Conservation (phyloP, 2,888 invertebrate species). For the Ichneumoninae sp. region DNA sequence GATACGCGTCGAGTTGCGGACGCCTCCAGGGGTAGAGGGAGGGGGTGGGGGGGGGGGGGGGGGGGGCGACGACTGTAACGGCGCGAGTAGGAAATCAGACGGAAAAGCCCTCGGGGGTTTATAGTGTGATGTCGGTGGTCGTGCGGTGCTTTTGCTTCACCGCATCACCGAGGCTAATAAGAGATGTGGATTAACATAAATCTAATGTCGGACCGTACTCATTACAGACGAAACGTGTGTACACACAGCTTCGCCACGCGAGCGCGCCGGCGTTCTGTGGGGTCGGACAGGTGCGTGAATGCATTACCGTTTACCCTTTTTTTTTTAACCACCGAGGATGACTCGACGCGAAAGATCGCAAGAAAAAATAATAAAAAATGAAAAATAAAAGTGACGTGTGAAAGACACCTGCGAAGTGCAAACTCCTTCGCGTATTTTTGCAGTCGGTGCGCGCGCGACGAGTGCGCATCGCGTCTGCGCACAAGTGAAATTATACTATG, state of each 20-base stretch:
- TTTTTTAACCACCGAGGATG: conserved; percentile 55
- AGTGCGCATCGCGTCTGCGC: too few relatives aligned
- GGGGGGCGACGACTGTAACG: conserved; percentile 8
- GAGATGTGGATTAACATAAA: conserved; percentile 70
- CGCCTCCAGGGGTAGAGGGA: background rate
- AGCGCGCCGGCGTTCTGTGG: background rate
- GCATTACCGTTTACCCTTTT: conserved; percentile 57
- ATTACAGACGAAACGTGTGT: conserved; percentile 54
- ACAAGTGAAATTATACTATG: too few relatives aligned
- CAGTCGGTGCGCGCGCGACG: too few relatives aligned
- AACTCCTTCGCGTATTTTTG: conserved; percentile 20
- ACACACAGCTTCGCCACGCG: background rate
- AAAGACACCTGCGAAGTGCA: conserved; percentile 39
- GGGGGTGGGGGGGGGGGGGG: background rate
- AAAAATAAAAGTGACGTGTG: conserved; percentile 18
- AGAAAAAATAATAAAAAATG: conserved; percentile 25
- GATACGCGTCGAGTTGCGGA: background rate
- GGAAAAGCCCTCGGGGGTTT: conserved; percentile 7
- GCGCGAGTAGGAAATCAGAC: conserved; percentile 19
- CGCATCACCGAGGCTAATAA: conserved; percentile 62
- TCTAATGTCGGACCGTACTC: conserved; percentile 65
- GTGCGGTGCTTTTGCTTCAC: conserved; percentile 43
- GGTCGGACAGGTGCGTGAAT: conserved; percentile 67
- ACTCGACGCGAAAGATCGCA: conserved; percentile 36
- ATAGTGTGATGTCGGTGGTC: conserved; percentile 30